A percentile compares a stretch with the other conserved stretches of the same genome.
Evolutionary conservation across 2,797 vertebrate species (phyloP).

Genomic region (Diceros bicornis): DNA sequence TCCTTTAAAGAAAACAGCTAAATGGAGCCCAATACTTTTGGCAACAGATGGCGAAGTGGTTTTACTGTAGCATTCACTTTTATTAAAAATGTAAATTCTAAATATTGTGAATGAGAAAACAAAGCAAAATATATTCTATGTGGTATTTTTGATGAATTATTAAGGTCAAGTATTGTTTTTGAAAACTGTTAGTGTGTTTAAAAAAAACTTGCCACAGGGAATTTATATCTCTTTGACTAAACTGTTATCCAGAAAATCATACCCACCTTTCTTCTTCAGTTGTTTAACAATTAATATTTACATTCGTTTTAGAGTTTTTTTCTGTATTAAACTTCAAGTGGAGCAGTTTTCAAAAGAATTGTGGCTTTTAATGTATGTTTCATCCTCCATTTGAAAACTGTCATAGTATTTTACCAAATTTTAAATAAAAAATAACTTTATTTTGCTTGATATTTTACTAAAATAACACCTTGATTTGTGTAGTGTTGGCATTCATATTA

Average conservation of each 20-base stretch:
- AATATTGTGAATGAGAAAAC: slow-evolving; percentile 54
- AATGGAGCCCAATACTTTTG: background rate
- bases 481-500: background rate
- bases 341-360: background rate
- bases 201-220: slow-evolving; percentile 57
- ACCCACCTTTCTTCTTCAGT: background rate
- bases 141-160: slow-evolving; percentile 60
- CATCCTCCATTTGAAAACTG: background rate
- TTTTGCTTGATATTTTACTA: background rate
- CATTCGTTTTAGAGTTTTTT: background rate
- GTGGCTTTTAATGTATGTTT: background rate
- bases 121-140: slow-evolving; percentile 41
- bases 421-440: background rate
- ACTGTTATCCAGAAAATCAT: slow-evolving; percentile 13
- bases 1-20: slow-evolving; percentile 34
- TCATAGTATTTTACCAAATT: background rate
- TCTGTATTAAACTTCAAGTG: background rate
- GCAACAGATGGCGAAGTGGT: background rate
- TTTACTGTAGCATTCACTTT: slow-evolving; percentile 38
- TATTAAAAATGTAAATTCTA: slow-evolving; percentile 53
- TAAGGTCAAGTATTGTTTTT: slow-evolving; percentile 33
- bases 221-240: slow-evolving; percentile 17
- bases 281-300: slow-evolving; percentile 46
- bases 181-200: slow-evolving; percentile 47
- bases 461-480: background rate